These are phyloP conservation scores for Rotaria macrura DNA, from an alignment of 2,888 invertebrate genomes.

Conservation along the genomic window DNA sequence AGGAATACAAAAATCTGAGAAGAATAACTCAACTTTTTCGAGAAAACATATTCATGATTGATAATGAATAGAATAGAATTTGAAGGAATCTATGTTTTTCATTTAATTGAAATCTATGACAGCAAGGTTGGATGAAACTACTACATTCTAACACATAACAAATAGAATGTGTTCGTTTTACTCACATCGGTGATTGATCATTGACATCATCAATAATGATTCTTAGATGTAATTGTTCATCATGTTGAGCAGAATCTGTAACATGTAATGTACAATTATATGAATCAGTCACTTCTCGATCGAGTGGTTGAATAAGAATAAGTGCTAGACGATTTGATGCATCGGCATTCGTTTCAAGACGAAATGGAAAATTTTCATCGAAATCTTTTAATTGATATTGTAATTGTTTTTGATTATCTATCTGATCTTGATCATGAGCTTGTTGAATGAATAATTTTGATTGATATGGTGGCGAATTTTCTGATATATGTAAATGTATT, in stretches of 20 bases:
- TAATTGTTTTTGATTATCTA: slow-evolving; percentile 16
- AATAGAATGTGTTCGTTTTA: not conserved
- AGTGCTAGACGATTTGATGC: slow-evolving; percentile 19
- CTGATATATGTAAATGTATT: slow-evolving; percentile 9
- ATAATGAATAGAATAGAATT: too few species aligned
- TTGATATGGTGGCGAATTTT: slow-evolving; percentile 2
- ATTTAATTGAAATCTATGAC: too few species aligned
- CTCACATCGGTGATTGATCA: not conserved
- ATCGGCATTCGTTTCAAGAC: not conserved
- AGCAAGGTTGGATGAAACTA: too few species aligned
- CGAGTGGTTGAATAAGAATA: not conserved
- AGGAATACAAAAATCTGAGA: too few species aligned
- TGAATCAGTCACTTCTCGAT: not conserved
- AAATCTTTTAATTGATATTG: not conserved
- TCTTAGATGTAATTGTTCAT: not conserved
- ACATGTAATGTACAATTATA: slow-evolving; percentile 17
- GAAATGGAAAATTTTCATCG: not conserved
- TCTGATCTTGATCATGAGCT: not conserved
- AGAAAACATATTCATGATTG: too few species aligned
- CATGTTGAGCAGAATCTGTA: not conserved
- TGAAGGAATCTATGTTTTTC: too few species aligned
- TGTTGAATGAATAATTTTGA: slow-evolving; percentile 16
- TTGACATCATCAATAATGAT: slow-evolving; percentile 13
- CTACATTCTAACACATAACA: too few species aligned
- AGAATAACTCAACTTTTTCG: too few species aligned